phyloP scores from a whole-genome alignment of 2,113 vertebrate species.

The Prunella himalayana region DNA sequence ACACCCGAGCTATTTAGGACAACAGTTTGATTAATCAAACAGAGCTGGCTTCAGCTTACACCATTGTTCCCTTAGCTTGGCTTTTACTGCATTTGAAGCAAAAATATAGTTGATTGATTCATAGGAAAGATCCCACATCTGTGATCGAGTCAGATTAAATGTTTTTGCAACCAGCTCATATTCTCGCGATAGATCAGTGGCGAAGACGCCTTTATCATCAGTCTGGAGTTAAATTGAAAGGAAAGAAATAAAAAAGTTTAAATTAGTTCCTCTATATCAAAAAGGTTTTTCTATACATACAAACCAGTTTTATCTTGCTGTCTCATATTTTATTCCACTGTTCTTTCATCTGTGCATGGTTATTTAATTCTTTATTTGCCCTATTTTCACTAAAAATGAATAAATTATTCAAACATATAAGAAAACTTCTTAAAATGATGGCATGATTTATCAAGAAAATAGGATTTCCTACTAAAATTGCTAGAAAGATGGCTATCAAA shows the following conservation, averaged over 20 bases:
- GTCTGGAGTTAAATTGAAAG: slow-evolving; percentile 76
- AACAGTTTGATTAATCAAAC: slow-evolving; percentile 29
- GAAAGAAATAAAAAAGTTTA: not conserved
- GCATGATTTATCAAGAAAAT: not conserved
- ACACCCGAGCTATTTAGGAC: not conserved
- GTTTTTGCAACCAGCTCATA: slow-evolving; percentile 89
- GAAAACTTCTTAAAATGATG: not conserved
- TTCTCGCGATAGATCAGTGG: slow-evolving; percentile 88
- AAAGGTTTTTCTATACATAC: not conserved
- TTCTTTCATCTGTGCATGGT: not conserved
- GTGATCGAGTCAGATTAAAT: slow-evolving; percentile 80
- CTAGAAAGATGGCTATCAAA: not conserved
- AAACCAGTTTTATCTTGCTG: not conserved
- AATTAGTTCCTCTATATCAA: not conserved
- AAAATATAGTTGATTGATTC: slow-evolving; percentile 87
- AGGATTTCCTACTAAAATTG: not conserved
- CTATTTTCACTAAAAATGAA: not conserved
- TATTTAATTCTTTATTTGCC: not conserved
- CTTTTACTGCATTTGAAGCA: slow-evolving; percentile 78
- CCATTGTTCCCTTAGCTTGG: slow-evolving; percentile 84
- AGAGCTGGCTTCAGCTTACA: slow-evolving; percentile 69
- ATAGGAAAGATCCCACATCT: slow-evolving; percentile 87
- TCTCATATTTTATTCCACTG: not conserved
- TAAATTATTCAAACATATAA: not conserved
- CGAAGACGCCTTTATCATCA: slow-evolving; percentile 95